Evolutionary conservation across 1,140 invertebrate species (phyloP), one percentile per base, ranked within the genome.

Genomic region (Chlorops oryzae): DNA sequence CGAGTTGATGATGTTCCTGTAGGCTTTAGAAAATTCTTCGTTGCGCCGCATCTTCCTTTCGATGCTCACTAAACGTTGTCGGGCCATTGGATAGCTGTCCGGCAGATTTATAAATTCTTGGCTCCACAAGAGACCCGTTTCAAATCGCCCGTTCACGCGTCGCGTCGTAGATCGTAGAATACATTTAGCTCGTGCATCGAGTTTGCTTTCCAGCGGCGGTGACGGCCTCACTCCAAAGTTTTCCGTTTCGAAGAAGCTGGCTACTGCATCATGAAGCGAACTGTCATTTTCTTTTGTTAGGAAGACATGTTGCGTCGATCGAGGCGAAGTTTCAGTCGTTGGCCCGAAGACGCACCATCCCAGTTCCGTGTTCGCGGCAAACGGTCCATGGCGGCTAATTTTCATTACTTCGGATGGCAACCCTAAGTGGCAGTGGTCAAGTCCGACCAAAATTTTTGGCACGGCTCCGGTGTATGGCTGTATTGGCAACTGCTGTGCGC

Each of bases 21-120:
- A 52, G 3, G 22, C 44, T 12, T 51, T 28, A 15, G 41, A 22
- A 18, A 48, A 47, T 15, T 35, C 32, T 13, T 23, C 9, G n/a
- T 47, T 10, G 12, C 43, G 18, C n/a, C 24, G 10, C 18, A 51
- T 28, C 13, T 47, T 47, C n/a, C 27, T 10, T 35, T 51, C 50
- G n/a, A 45, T 25, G 23, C 24, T 24, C 10, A 45, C 5, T 32
- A 45, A 45, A n/a, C 43, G 13, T 20, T 32, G 13, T 5, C 13
- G 24, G 5, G 43, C 43, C 43, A 45, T 45, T n/a, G n/a, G 9
- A 34, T 34, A 46, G 17, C 44, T 46, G 13, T 27, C 15, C 3
- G 44, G 44, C 25, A 46, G 15, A n/a, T n/a, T 18, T 13, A 17
- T 20, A n/a, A n/a, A 5, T 3, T 46, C 13, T 2, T 24, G 5